Evolutionary conservation across 2,888 invertebrate species (phyloP).

Genomic region (Tinea semifulvella): DNA sequence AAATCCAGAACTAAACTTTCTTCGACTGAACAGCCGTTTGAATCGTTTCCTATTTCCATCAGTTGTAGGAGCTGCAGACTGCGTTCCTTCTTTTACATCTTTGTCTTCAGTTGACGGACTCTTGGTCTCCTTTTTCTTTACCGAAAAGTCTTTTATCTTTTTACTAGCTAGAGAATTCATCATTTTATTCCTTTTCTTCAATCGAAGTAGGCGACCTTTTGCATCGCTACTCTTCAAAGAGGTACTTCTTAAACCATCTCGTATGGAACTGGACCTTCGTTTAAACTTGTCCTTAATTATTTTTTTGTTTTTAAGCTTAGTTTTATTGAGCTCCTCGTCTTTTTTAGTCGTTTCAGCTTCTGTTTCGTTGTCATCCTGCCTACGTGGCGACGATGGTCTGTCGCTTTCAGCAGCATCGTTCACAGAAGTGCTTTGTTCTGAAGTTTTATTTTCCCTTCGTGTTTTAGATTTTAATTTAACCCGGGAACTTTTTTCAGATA

Average conservation of each 20-base stretch:
- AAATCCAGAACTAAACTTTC: constrained; percentile 85
- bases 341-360: constrained; percentile 31
- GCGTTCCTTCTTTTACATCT: constrained; percentile 42
- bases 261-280: constrained; percentile 49
- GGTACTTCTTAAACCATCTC: constrained; percentile 58
- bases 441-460: constrained; percentile 75
- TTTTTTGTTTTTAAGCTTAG: constrained; percentile 51
- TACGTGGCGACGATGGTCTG: constrained; percentile 75
- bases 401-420: constrained; percentile 80
- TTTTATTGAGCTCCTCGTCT: constrained; percentile 39
- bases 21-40: constrained; percentile 72
- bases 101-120: constrained; percentile 44
- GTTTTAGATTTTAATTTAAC: constrained; percentile 71
- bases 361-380: constrained; percentile 45
- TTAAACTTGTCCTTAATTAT: constrained; percentile 48
- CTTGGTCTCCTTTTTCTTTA: constrained; percentile 37
- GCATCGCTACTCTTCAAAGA: constrained; percentile 55
- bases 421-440: constrained; percentile 79
- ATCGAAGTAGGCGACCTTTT: constrained; percentile 48
- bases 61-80: constrained; percentile 29
- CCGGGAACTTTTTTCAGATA: background rate
- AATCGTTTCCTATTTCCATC: constrained; percentile 62
- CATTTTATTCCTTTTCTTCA: constrained; percentile 57
- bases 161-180: constrained; percentile 51
- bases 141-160: constrained; percentile 42